These are phyloP conservation scores for Hypsopygia costalis DNA, from an alignment of 2,888 invertebrate species.

Conservation along the genomic window DNA sequence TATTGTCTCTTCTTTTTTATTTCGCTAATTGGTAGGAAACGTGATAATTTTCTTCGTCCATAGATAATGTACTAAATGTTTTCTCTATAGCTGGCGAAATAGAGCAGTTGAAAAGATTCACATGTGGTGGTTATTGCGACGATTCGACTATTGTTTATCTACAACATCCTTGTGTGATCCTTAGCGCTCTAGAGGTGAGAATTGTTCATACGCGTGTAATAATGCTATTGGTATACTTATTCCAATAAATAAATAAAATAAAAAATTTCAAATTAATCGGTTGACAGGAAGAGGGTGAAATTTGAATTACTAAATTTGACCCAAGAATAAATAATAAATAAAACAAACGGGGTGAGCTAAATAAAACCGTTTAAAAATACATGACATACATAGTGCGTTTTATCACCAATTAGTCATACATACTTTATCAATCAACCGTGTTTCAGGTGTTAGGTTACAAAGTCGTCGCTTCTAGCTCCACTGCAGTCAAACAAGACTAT, in stretches of 20 bases:
- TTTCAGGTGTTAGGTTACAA: constrained; percentile 90
- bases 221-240: too few species aligned
- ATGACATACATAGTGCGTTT: constrained; percentile 3
- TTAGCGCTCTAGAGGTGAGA: constrained; percentile 89
- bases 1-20: neutral
- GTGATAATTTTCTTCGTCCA: too few species aligned
- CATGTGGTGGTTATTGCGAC: constrained; percentile 91
- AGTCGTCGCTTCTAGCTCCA: constrained; percentile 92
- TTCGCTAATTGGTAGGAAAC: too few species aligned
- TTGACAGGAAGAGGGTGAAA: too few species aligned
- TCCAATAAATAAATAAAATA: too few species aligned
- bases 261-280: too few species aligned
- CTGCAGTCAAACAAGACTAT: constrained; percentile 92
- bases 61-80: neutral
- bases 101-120: constrained; percentile 90
- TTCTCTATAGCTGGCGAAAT: constrained; percentile 85
- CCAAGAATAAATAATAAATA: too few species aligned
- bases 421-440: constrained; percentile 14
- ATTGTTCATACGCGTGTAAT: too few species aligned
- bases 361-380: too few species aligned
- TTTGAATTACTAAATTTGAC: too few species aligned
- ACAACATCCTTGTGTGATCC: constrained; percentile 92
- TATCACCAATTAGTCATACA: constrained; percentile 13
- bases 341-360: too few species aligned
- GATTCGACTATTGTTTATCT: constrained; percentile 92